Base-by-base conservation (phyloP, 2,113 vertebrate species). In the Tupaia chinensis region DNA sequence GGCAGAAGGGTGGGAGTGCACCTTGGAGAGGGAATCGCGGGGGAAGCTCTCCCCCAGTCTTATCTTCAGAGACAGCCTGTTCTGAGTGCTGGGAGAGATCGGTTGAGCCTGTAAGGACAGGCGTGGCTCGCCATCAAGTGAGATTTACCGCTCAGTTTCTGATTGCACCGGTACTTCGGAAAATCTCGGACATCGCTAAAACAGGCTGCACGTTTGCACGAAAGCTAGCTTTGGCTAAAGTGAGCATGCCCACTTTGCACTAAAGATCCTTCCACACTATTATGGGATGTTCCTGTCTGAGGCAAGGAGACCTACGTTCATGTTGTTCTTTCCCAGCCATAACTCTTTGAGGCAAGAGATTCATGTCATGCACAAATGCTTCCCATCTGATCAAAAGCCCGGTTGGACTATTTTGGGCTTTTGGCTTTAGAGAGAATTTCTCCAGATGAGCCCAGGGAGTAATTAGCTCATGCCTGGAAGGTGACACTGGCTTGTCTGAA, bases 381-480 rank as follows among this genome's bases (percentile, higher is more conserved):
- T 91, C 95, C 85, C 89, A 0, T 80, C 61, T 90, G 94, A 97
- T 91, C 72, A 78, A 97, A 98, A 94, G 65, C 85, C n/a, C 63
- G 0, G 73, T 94, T 91, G 70, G 72, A 91, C 97, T 98, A 96
- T 92, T 98, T 97, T 34, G 2, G 93, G 93, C 76, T 80, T 92
- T 98, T 91, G 94, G 84, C 86, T 97, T 97, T 83, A 93, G 90
- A 80, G 91, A 97, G 78, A 87, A 60, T 79, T 93, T 81, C 93
- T 97, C 32, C 93, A 98, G 97, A 92, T 97, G 97, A 97, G 87
- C 70, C 23, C 16, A 29, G 95, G 56, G 90, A 66, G 96, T 98
- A 81, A 95, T 98, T 97, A 97, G 66, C 96, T 98, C 89, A 65
- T 96, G 87, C 87, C 94, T 97, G 73, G 70, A 87, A 96, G 79